Percentiles rank a stretch among this genome's conserved stretches.
Evolutionary conservation across 2,113 vertebrate genomes (phyloP).

Genomic region (Pagrus major): DNA sequence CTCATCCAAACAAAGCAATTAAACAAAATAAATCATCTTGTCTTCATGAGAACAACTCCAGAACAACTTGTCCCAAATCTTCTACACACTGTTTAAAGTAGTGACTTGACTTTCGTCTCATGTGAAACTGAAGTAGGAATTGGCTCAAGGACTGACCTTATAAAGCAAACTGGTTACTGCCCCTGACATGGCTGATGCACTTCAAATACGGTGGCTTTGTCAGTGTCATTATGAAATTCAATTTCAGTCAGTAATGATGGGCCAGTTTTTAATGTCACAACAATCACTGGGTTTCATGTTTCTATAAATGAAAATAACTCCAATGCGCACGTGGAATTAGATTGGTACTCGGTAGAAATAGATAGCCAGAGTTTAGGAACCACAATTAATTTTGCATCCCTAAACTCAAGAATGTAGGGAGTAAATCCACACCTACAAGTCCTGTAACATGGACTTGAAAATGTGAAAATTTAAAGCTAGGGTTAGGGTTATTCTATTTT

Average conservation of each 20-base stretch:
- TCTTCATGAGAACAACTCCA: background rate
- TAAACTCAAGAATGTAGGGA: background rate
- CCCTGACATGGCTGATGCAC: background rate
- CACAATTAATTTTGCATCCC: background rate
- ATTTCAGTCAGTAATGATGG: background rate
- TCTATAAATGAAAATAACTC: no score
- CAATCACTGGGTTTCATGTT: background rate
- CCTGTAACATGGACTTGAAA: background rate
- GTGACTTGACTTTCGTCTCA: background rate
- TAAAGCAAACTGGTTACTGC: background rate
- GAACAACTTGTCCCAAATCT: background rate
- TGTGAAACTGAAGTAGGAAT: background rate
- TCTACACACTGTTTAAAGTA: background rate
- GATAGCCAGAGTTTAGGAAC: background rate
- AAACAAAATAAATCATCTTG: background rate
- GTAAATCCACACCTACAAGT: no score
- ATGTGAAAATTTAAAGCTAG: no score
- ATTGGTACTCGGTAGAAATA: background rate
- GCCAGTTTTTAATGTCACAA: background rate
- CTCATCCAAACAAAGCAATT: background rate
- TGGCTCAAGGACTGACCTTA: background rate
- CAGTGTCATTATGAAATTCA: background rate
- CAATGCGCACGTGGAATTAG: no score
- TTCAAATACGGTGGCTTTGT: background rate
- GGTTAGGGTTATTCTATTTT: no score